phyloP scores from a whole-genome alignment of 2,113 vertebrate species.

The Colossoma macropomum region DNA sequence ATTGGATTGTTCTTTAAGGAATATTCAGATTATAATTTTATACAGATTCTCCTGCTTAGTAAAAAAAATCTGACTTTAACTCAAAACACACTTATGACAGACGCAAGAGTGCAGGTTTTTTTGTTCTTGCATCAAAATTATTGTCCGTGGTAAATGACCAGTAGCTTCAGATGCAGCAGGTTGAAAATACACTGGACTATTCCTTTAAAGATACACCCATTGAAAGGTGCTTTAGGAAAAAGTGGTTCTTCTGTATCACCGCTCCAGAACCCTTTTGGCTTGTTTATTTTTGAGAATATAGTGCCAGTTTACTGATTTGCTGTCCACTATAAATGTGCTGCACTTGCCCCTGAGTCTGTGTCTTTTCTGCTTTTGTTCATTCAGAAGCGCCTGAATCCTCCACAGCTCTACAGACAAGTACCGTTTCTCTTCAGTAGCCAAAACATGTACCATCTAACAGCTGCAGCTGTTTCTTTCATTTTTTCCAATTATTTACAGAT shows the following conservation, averaged over 20 bases:
- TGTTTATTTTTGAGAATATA: not conserved
- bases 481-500: slow-evolving; percentile 44
- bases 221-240: not conserved
- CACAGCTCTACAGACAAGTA: not conserved
- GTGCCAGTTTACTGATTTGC: slow-evolving; percentile 2
- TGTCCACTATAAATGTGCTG: not conserved
- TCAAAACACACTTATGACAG: not conserved
- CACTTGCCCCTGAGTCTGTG: not conserved
- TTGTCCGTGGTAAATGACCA: not conserved
- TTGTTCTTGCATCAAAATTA: not conserved
- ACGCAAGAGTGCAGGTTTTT: not conserved
- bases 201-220: not conserved
- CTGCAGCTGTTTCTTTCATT: not conserved
- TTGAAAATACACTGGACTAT: not conserved
- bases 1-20: no score
- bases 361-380: slow-evolving; percentile 20
- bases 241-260: not conserved
- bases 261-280: not conserved
- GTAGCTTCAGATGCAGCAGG: not conserved
- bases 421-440: not conserved
- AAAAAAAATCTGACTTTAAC: not conserved
- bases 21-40: not conserved
- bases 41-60: not conserved
- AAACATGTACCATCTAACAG: not conserved
- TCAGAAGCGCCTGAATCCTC: slow-evolving; percentile 1